Percentiles rank a stretch among this genome's conserved stretches.
Evolutionary conservation across 1,140 invertebrate genomes (phyloP).

Genomic region (Diploscapter pachys): DNA sequence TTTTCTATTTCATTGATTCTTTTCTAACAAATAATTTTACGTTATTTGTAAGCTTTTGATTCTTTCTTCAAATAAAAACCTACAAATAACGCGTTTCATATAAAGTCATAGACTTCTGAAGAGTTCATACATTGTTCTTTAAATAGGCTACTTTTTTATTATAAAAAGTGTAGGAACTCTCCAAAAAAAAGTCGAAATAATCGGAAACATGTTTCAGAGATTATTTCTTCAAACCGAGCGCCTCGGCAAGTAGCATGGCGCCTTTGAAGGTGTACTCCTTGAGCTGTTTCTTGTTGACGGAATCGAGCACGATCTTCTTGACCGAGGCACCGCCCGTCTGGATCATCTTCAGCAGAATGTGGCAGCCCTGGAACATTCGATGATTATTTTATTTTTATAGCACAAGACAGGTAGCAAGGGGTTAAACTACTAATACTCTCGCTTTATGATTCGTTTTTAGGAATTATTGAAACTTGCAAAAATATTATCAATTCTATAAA

Average conservation of each 20-base stretch:
- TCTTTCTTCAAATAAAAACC: no score
- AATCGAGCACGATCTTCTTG: slow-evolving; percentile 13
- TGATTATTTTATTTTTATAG: neutral
- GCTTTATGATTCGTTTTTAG: neutral
- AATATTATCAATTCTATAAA: neutral
- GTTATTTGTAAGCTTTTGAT: no score
- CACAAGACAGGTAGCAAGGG: neutral
- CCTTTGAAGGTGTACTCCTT: slow-evolving; percentile 24
- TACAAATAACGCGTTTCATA: no score
- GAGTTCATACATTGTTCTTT: no score
- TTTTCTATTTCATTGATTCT: no score
- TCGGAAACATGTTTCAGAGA: no score
- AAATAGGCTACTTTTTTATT: no score
- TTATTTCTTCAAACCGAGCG: slow-evolving; percentile 6
- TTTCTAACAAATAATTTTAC: no score
- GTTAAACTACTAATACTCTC: neutral
- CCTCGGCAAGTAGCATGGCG: slow-evolving; percentile 10
- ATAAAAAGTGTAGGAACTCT: no score
- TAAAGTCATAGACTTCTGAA: no score
- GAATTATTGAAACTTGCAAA: no score
- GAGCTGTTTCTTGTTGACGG: slow-evolving; percentile 20
- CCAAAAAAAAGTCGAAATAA: no score
- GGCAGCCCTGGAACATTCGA: slow-evolving; percentile 21
- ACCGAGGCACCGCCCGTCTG: slow-evolving; percentile 17
- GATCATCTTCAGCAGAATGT: slow-evolving; percentile 28